phyloP scores from a whole-genome alignment of 1,140 invertebrate species.

The Intoshia linei region DNA sequence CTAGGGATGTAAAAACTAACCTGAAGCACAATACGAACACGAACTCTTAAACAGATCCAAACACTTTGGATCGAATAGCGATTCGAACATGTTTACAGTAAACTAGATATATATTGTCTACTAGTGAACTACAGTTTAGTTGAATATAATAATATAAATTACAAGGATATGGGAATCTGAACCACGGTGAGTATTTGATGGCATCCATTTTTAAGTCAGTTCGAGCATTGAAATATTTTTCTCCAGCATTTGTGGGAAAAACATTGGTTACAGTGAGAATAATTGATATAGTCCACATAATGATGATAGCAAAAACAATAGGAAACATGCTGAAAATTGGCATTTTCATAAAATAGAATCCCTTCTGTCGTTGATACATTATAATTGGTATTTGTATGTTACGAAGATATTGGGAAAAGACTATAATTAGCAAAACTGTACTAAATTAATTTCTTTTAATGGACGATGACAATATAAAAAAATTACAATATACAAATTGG shows the following conservation, averaged over 20 bases:
- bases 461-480: neutral
- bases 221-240: constrained; percentile 32
- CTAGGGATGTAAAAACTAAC: too few species aligned
- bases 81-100: too few species aligned
- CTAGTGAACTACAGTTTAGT: too few species aligned
- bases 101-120: too few species aligned
- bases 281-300: constrained; percentile 42
- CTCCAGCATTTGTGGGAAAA: constrained; percentile 23
- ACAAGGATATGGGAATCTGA: constrained; percentile 49
- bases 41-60: too few species aligned
- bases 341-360: constrained; percentile 9
- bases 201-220: constrained; percentile 42
- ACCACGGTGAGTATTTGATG: constrained; percentile 39
- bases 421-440: constrained; percentile 3
- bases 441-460: constrained; percentile 2
- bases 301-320: constrained; percentile 34
- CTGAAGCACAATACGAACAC: too few species aligned
- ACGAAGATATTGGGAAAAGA: constrained; percentile 5
- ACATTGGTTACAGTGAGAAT: constrained; percentile 35
- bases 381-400: constrained; percentile 4
- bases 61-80: too few species aligned
- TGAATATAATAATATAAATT: neutral
- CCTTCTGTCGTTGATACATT: constrained; percentile 1
- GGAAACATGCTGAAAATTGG: constrained; percentile 6
- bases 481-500: constrained; percentile 36